Evolutionary conservation across 2,113 vertebrate genomes (phyloP).

Genomic region (Callaeas wilsoni): DNA sequence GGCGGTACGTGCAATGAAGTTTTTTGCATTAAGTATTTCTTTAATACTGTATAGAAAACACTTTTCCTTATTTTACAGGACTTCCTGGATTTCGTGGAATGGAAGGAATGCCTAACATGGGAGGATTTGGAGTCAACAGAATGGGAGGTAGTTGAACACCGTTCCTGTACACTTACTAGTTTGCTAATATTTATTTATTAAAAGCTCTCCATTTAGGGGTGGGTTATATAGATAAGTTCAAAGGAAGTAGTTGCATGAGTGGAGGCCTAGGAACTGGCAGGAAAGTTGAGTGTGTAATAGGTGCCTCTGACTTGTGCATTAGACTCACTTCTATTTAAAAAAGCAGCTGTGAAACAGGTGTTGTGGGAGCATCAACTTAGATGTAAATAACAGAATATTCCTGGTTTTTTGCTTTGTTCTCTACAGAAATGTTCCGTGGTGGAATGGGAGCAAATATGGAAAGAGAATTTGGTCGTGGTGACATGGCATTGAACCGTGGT

Average conservation of each 20-base stretch:
- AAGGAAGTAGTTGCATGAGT: slow-evolving; percentile 17
- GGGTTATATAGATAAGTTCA: slow-evolving; percentile 26
- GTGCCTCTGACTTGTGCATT: neutral
- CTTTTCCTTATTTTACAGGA: slow-evolving; percentile 71
- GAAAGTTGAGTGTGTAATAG: slow-evolving; percentile 12
- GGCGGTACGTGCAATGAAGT: slow-evolving; percentile 73
- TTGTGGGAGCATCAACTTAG: neutral
- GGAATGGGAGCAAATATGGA: slow-evolving; percentile 90
- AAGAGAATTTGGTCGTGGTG: slow-evolving; percentile 88
- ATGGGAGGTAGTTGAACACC: slow-evolving; percentile 84
- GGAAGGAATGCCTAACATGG: slow-evolving; percentile 89
- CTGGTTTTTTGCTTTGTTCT: neutral
- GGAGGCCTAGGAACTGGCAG: neutral
- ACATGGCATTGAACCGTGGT: slow-evolving; percentile 88
- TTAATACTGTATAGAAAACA: slow-evolving; percentile 14
- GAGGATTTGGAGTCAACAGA: slow-evolving; percentile 86
- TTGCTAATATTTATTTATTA: neutral
- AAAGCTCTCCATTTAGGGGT: neutral
- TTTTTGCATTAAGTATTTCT: neutral
- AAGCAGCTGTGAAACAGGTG: neutral
- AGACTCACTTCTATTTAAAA: neutral
- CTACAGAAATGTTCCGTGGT: slow-evolving; percentile 83
- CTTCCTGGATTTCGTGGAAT: slow-evolving; percentile 86
- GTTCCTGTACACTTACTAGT: neutral
- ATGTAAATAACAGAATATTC: neutral